Base-by-base conservation (phyloP, 2,113 vertebrate species). In the Myiopsitta monachus region DNA sequence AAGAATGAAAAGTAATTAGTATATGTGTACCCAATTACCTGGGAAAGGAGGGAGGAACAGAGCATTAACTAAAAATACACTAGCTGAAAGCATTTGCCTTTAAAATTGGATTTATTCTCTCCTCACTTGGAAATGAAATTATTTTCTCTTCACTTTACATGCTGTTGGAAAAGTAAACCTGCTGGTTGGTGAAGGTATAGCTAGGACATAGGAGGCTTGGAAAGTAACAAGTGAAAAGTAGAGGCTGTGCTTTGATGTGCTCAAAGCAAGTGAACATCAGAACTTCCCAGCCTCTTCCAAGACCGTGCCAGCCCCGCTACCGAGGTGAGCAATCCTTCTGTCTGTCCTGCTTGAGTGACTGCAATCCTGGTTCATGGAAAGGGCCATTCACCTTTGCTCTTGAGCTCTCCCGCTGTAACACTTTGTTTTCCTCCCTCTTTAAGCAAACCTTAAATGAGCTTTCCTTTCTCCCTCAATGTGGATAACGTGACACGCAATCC, bases 341-440 rank as follows among this genome's bases (percentile, higher is more conserved):
- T 18, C 31, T 33, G 24, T 14, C 5, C 1, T 43, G 36, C 49
- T 61, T 0, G 0, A 72, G 55, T 3, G 9, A 16, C n/a, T 66
- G 59, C 30, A 64, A 2, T 3, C 11, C 31, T 68, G 26, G 3
- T 44, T 68, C 39, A 7, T 3, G 9, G 43, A 49, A 72, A 63
- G 33, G 30, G 4, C 11, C 26, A n/a, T 49, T 54, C 3, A 11
- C n/a, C 33, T 64, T 66, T 63, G 26, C 13, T 49, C 36, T 46
- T 57, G 46, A 81, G 41, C 33, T 17, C 15, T 41, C 28, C 67
- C 33, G 2, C 6, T 26, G 10, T 11, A 38, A 30, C 17, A 21
- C 39, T 66, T 19, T 19, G 31, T 22, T 51, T 69, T 7, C 26
- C 18, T 41, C 30, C 46, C 14, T 59, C 36, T 51, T 85, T 49